Percentiles rank a stretch among this genome's conserved stretches.
Evolutionary conservation across 2,797 vertebrate species (phyloP).

Genomic region (Atherinosoma microstoma): DNA sequence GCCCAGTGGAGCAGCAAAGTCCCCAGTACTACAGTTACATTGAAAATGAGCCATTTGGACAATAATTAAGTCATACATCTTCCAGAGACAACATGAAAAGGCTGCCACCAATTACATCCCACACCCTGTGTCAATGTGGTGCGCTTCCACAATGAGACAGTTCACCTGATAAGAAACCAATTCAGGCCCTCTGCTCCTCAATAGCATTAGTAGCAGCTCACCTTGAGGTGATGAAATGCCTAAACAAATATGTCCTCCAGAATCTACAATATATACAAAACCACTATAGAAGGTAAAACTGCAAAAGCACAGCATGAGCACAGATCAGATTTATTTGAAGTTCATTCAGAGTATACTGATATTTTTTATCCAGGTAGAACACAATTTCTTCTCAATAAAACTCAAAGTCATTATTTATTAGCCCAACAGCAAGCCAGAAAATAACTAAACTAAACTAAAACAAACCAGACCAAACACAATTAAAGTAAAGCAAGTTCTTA

Average conservation of each 20-base stretch:
- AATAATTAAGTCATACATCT: slow-evolving; percentile 88
- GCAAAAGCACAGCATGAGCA: slow-evolving; percentile 7
- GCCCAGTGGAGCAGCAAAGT: slow-evolving; percentile 65
- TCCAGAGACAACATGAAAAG: slow-evolving; percentile 69
- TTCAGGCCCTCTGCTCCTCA: slow-evolving; percentile 53
- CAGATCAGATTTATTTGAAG: slow-evolving; percentile 42
- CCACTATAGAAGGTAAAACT: slow-evolving; percentile 36
- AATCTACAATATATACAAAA: slow-evolving; percentile 42
- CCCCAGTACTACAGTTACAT: slow-evolving; percentile 70
- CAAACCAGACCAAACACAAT: background rate
- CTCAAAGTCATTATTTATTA: slow-evolving; percentile 40
- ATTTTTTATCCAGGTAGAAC: slow-evolving; percentile 50
- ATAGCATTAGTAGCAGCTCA: slow-evolving; percentile 67
- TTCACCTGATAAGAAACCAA: slow-evolving; percentile 79
- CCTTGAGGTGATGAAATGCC: slow-evolving; percentile 78
- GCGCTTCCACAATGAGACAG: slow-evolving; percentile 67
- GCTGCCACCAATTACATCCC: slow-evolving; percentile 62
- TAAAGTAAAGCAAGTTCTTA: background rate
- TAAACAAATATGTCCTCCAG: slow-evolving; percentile 78
- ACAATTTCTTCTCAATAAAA: slow-evolving; percentile 44
- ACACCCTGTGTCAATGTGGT: slow-evolving; percentile 64
- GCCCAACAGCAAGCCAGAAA: slow-evolving; percentile 11
- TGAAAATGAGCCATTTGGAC: slow-evolving; percentile 75
- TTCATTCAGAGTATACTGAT: slow-evolving; percentile 50
- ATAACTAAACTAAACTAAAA: slow-evolving; percentile 8